A percentile compares a stretch with the other conserved stretches of the same genome.
Conservation (phyloP, 37 sponge, comb jelly and placozoan species). For the Chondrilla cf. caribensis region DNA sequence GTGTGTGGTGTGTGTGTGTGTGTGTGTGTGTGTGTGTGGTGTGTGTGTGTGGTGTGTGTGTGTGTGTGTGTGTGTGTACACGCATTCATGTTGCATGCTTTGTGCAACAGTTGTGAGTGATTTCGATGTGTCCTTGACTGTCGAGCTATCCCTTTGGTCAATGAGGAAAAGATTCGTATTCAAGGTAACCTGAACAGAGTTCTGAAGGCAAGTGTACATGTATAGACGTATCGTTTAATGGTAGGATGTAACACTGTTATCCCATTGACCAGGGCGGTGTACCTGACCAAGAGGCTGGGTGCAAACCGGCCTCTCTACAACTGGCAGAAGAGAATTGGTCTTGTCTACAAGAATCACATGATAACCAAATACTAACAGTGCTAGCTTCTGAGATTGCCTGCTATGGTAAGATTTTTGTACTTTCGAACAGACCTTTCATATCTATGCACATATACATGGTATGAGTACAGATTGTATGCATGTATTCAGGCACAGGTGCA, state of each 20-base stretch:
- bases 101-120: no score
- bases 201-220: not conserved
- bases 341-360: not conserved
- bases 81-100: not conserved
- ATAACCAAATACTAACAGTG: not conserved
- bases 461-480: no score
- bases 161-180: not conserved
- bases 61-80: no score
- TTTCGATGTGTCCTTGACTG: not conserved
- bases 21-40: no score
- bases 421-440: no score
- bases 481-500: no score
- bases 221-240: not conserved
- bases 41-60: no score
- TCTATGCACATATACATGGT: no score
- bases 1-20: no score
- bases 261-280: constrained; percentile 3
- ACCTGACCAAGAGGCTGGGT: constrained; percentile 20
- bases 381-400: constrained; percentile 6
- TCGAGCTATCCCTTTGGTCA: not conserved
- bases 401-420: not conserved
- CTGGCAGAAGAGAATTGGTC: constrained; percentile 3
- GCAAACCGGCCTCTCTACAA: not conserved
- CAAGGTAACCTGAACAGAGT: not conserved
- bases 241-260: not conserved